A percentile compares a stretch with the other conserved stretches of the same genome.
phyloP scores from a whole-genome alignment of 1,140 invertebrate species.

The Drosophila erecta region DNA sequence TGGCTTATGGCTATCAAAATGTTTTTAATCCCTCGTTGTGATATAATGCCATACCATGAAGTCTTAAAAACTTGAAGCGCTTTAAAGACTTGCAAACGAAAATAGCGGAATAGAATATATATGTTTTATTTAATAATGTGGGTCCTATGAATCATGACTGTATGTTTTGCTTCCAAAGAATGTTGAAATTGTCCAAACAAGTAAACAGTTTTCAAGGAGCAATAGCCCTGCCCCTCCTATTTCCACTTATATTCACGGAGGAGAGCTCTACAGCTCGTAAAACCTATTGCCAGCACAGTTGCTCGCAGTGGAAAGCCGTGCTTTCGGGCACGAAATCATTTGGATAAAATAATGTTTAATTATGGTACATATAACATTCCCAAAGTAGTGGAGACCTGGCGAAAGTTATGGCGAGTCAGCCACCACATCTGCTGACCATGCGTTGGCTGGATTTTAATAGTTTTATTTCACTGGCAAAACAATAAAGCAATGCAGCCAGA shows the following conservation, averaged over 20 bases:
- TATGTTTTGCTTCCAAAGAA: background rate
- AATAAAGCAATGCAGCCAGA: constrained; percentile 32
- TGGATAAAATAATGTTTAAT: constrained; percentile 57
- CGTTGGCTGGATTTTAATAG: constrained; percentile 36
- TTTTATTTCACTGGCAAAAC: constrained; percentile 33
- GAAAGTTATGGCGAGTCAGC: constrained; percentile 47
- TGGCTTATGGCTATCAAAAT: background rate
- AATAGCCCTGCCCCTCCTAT: constrained; percentile 14
- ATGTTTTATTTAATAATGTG: no score
- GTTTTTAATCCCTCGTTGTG: no score
- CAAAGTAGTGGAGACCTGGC: constrained; percentile 2
- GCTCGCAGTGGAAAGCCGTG: constrained; percentile 29
- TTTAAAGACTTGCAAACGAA: no score
- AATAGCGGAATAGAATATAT: no score
- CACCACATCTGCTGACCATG: constrained; percentile 59
- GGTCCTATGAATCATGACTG: no score
- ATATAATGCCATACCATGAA: no score
- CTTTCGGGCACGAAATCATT: constrained; percentile 44
- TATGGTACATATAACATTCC: constrained; percentile 39
- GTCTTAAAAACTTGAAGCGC: no score
- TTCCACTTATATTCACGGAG: constrained; percentile 25
- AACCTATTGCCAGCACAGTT: constrained; percentile 14
- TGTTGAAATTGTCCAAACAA: no score
- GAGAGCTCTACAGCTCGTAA: constrained; percentile 26
- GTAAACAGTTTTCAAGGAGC: background rate